Evolutionary conservation across 2,113 vertebrate species (phyloP), one percentile per base, ranked within the genome.

Genomic region (Scalopus aquaticus): DNA sequence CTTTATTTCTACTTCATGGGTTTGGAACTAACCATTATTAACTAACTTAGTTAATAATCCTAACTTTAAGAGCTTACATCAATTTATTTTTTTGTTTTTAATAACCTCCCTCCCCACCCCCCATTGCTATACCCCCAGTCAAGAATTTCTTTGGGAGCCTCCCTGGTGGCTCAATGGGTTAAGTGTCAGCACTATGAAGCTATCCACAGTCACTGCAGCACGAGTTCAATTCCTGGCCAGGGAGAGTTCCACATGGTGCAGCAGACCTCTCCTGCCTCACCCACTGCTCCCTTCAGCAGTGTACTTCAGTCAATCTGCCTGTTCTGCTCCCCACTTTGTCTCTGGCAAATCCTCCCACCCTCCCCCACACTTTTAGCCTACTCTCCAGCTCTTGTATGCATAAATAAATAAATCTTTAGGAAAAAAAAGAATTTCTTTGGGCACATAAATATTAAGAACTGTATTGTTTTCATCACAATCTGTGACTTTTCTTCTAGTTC

Each of bases 81-180:
- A 72, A 20, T 77, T 72, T 90, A 39, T 69, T 51, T 51, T 73
- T 42, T 70, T 93, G 19, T 44, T 51, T 85, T 93, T 88, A 92
- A 44, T 85, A 83, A 30, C 32, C 28, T 28, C 11, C 30, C 20
- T 5, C 16, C 13, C 37, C n/a, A n/a, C 30, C 54, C 4, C 8
- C 35, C 12, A 72, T 12, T 35, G 9, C 3, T 42, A 10, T 39
- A 70, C 19, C 32, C 28, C 32, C 1, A 64, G 60, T 32, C 19
- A 91, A 93, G 69, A 83, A 80, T 88, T 91, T 96, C n/a, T 62
- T 62, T 62, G 24, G 60, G 60, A 24, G 10, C 22, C 60, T 44
- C 44, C 44, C 44, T 44, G 44, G 44, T 44, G 44, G 44, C 9
- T 5, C 44, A 44, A 9, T 5, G 5, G 44, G 44, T 9, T 44